Conservation (phyloP, 2,888 invertebrate genomes). For the Apodemia zela region DNA sequence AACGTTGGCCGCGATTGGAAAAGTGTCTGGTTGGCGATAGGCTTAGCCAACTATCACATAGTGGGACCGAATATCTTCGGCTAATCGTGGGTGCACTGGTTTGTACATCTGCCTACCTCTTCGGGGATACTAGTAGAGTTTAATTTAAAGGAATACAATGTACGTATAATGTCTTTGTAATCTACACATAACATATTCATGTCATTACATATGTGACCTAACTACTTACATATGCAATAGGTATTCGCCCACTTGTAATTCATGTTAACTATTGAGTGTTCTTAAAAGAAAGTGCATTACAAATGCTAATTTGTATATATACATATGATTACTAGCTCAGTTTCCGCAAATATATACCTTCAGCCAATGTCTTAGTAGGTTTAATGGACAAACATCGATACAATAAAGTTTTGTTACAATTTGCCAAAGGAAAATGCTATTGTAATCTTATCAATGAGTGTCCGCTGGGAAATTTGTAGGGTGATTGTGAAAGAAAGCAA, state of each 20-base stretch:
- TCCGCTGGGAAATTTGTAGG: background rate
- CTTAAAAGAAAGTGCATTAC: background rate
- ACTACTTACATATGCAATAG: background rate
- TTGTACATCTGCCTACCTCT: no score
- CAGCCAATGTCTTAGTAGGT: background rate
- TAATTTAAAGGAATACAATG: no score
- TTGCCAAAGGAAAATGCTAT: background rate
- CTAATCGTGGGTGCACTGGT: no score
- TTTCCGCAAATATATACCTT: background rate
- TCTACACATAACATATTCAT: no score
- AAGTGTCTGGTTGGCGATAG: no score
- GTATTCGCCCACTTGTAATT: background rate
- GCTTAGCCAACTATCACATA: no score
- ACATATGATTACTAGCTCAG: no score
- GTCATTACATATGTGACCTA: background rate
- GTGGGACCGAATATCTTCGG: no score
- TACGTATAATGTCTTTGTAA: no score
- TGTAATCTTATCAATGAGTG: background rate
- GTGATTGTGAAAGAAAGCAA: background rate
- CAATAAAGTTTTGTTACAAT: background rate
- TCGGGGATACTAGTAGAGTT: no score
- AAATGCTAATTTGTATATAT: no score
- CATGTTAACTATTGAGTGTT: background rate
- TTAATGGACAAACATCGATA: background rate
- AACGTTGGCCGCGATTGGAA: no score